These are phyloP conservation scores for Carcinoscorpius rotundicauda DNA, from an alignment of 1,140 invertebrate genomes.

Conservation along the genomic window DNA sequence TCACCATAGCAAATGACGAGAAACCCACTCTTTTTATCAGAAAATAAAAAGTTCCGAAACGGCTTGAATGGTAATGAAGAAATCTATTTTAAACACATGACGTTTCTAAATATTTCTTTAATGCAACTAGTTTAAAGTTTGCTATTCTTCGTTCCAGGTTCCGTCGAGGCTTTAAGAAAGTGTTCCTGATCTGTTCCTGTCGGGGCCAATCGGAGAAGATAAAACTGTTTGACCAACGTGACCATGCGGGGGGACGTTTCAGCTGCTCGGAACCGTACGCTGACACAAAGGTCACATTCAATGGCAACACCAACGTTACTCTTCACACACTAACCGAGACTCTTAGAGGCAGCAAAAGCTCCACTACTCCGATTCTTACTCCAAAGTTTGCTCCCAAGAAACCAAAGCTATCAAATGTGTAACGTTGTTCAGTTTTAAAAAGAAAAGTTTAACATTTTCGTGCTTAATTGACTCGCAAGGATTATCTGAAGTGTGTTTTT, in stretches of 20 bases:
- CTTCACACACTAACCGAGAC: conserved; percentile 22
- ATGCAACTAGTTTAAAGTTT: no score
- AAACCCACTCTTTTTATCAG: no score
- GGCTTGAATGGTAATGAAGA: no score
- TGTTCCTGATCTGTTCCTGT: conserved; percentile 65
- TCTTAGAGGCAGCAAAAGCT: conserved; percentile 18
- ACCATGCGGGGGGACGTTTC: conserved; percentile 20
- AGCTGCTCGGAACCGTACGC: conserved; percentile 25
- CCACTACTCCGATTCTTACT: conserved; percentile 11
- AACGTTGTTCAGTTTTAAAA: no score
- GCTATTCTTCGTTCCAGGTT: conserved; percentile 47
- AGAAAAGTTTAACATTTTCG: no score
- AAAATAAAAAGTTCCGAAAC: no score
- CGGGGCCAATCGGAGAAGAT: conserved; percentile 16
- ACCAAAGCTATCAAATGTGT: neutral
- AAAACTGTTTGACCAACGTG: conserved; percentile 14
- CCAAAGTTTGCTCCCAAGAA: conserved; percentile 1
- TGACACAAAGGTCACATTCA: conserved; percentile 23
- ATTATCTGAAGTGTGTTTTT: no score
- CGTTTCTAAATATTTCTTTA: no score
- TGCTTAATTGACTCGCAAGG: no score
- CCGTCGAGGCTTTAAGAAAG: conserved; percentile 70
- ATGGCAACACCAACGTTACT: conserved; percentile 19
- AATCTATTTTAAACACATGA: no score
- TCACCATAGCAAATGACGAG: no score